Evolutionary conservation across 2,888 invertebrate species (phyloP).

Genomic region (Cataglyphis livida): DNA sequence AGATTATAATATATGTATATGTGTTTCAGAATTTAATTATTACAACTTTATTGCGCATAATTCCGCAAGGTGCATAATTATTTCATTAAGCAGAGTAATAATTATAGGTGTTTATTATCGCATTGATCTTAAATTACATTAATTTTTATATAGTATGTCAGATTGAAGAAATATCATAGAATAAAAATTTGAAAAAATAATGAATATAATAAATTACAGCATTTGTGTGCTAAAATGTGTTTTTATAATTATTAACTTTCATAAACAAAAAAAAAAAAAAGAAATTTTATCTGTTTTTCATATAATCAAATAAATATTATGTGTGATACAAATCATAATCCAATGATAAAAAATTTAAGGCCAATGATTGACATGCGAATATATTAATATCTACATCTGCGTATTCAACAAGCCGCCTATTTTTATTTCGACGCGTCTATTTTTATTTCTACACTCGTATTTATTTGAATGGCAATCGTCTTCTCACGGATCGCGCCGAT

Average conservation of each 20-base stretch:
- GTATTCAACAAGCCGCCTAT: background rate
- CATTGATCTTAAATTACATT: background rate
- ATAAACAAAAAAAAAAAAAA: conserved; percentile 2
- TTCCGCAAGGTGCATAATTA: background rate
- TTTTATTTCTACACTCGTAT: conserved; percentile 39
- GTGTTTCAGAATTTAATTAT: background rate
- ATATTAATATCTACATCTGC: background rate
- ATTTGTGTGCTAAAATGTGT: background rate
- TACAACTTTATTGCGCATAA: conserved; percentile 6
- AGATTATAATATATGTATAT: background rate
- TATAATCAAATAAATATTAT: background rate
- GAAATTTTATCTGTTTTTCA: background rate
- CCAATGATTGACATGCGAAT: background rate
- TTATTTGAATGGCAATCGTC: conserved; percentile 42
- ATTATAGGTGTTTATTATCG: background rate
- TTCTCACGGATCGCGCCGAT: conserved; percentile 65
- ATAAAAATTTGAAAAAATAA: conserved; percentile 5
- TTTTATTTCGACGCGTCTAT: conserved; percentile 9
- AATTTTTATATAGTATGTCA: conserved; percentile 8
- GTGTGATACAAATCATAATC: background rate
- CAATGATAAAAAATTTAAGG: background rate
- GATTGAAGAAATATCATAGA: background rate
- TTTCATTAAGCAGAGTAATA: background rate
- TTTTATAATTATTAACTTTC: conserved; percentile 8
- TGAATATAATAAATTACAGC: background rate